Evolutionary conservation across 92 coral and sea anemone genomes (phyloP), one percentile per base, ranked within the genome.

Genomic region (Epizoanthus scotinus): DNA sequence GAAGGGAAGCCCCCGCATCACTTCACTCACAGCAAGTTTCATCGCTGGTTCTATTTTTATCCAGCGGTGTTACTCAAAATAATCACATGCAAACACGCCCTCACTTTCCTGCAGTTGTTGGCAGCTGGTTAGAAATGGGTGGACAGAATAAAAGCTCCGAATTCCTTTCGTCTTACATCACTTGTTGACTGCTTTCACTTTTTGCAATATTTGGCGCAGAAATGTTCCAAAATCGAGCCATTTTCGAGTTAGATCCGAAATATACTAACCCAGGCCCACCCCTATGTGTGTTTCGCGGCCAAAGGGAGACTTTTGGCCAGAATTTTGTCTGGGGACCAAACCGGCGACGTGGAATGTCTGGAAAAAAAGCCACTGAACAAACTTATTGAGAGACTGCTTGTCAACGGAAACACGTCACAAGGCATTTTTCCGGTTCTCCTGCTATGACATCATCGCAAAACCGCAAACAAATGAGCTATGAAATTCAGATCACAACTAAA

Each of bases 161-260:
- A 73, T 73, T 73, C 78, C 78, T 27, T 53, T 73, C 64, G 1
- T 14, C 64, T 28, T 73, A 55, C 65, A 55, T 73, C 78, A 73
- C 34, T 28, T 54, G 17, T 6, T 50, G 63, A n/a, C 49, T 73
- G 47, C 18, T 29, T 70, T 53, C 56, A 55, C 13, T 27, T 72
- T 53, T 53, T 29, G 47, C 42, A 53, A 31, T 27, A 28, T 72
- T 53, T 17, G 3, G 19, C 17, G 50, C 63, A 72, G 6, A 72
- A 8, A 6, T 6, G 25, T n/a, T 53, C 18, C n/a, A 55, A 74
- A 58, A 59, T 36, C 67, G 21, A 38, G 56, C 67, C 80, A 36
- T n/a, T 74, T 73, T 38, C 12, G 25, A n/a, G 57, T 67, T 2
- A n/a, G 18, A 31, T 22, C 8, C 36, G 61, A 58, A 12, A 5